Conservation (phyloP, 2,113 vertebrate species). For the Sceloporus undulatus region DNA sequence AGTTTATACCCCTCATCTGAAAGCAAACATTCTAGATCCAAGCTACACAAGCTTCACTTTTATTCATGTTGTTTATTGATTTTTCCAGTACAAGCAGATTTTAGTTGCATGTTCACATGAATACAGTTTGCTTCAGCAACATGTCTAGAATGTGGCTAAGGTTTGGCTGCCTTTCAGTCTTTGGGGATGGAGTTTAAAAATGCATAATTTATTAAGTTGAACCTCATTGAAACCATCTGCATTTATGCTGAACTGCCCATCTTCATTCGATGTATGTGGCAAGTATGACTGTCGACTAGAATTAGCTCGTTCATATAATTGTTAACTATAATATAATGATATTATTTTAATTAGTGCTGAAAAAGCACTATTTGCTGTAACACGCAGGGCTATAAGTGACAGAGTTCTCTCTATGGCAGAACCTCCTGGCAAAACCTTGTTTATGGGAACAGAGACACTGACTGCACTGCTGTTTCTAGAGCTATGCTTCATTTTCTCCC, state of each 20-base stretch:
- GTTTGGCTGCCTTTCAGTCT: constrained; percentile 82
- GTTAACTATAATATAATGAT: not conserved
- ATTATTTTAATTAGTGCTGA: too few relatives aligned
- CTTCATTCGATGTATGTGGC: constrained; percentile 64
- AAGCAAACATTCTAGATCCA: constrained; percentile 42
- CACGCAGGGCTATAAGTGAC: not conserved
- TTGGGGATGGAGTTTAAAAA: constrained; percentile 58
- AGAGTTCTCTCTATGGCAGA: not conserved
- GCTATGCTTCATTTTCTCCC: not conserved
- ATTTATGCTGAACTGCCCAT: constrained; percentile 65
- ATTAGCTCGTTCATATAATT: not conserved
- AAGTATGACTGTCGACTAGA: constrained; percentile 55
- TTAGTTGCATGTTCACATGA: constrained; percentile 62
- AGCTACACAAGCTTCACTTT: constrained; percentile 48
- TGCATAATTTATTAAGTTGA: constrained; percentile 67
- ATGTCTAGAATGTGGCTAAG: constrained; percentile 72
- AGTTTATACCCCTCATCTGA: constrained; percentile 49
- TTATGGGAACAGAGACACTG: not conserved
- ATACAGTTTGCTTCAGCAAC: constrained; percentile 73
- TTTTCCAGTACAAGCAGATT: constrained; percentile 59
- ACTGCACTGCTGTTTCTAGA: not conserved
- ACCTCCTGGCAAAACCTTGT: not conserved
- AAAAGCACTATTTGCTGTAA: not conserved
- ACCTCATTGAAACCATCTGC: constrained; percentile 79
- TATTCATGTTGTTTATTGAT: constrained; percentile 69